Percentiles rank a stretch among this genome's conserved stretches.
Conservation (phyloP, 2,888 invertebrate genomes). For the Drosophila ezoana region DNA sequence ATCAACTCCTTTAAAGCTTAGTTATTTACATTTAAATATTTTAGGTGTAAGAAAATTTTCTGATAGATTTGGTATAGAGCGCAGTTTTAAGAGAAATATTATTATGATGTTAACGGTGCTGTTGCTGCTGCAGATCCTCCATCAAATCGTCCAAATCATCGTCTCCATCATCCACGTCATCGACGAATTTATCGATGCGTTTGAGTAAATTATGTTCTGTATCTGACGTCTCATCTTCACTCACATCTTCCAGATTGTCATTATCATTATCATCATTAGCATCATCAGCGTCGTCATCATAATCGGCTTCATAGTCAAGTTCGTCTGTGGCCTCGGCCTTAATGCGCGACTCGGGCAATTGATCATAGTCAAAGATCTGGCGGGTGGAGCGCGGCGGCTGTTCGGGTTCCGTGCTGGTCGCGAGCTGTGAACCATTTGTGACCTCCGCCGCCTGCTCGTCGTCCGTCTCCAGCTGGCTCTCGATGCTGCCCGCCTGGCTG, state of each 20-base stretch:
- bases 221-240: slow-evolving; percentile 37
- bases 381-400: slow-evolving; percentile 79
- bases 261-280: slow-evolving; percentile 53
- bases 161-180: slow-evolving; percentile 70
- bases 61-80: slow-evolving; percentile 84
- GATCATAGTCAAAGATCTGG: slow-evolving; percentile 84
- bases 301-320: slow-evolving; percentile 56
- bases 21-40: slow-evolving; percentile 67
- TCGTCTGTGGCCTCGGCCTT: slow-evolving; percentile 47
- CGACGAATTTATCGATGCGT: slow-evolving; percentile 76
- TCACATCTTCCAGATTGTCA: slow-evolving; percentile 31
- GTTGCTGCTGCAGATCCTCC: slow-evolving; percentile 46
- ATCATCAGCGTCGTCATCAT: slow-evolving; percentile 25
- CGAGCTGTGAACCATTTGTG: slow-evolving; percentile 52
- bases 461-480: slow-evolving; percentile 54
- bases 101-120: slow-evolving; percentile 34
- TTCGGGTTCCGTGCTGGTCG: slow-evolving; percentile 71
- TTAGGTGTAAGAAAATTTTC: slow-evolving; percentile 65
- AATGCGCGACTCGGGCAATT: slow-evolving; percentile 82
- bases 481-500: slow-evolving; percentile 65
- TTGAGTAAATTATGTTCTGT: slow-evolving; percentile 73
- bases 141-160: slow-evolving; percentile 68
- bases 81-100: slow-evolving; percentile 69
- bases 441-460: slow-evolving; percentile 28
- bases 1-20: slow-evolving; percentile 52